phyloP scores from a whole-genome alignment of 2,888 invertebrate species.

The Spodoptera exigua region DNA sequence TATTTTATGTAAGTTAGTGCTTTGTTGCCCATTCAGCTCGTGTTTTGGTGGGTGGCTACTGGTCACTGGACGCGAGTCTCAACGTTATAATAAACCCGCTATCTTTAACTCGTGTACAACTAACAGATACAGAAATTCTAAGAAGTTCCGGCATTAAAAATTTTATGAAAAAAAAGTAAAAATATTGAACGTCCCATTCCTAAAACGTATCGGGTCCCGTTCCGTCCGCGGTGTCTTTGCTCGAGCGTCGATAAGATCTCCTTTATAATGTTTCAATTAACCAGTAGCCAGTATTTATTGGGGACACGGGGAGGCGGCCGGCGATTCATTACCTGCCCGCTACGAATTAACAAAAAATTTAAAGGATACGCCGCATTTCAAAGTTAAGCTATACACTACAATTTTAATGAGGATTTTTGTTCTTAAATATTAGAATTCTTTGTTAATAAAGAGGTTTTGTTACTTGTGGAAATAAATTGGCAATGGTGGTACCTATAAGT shows the following conservation, averaged over 20 bases:
- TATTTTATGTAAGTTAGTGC: conserved; percentile 67
- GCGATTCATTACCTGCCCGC: conserved; percentile 81
- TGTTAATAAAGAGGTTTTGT: conserved; percentile 9
- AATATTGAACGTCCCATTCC: conserved; percentile 69
- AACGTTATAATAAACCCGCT: conserved; percentile 45
- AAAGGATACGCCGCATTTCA: conserved; percentile 69
- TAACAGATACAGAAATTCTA: conserved; percentile 59
- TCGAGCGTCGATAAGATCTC: conserved; percentile 79
- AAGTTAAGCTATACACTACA: conserved; percentile 61
- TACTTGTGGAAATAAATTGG: conserved; percentile 15
- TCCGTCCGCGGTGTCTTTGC: conserved; percentile 78
- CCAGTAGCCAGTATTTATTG: conserved; percentile 88
- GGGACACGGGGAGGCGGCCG: conserved; percentile 72
- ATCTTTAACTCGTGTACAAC: conserved; percentile 53
- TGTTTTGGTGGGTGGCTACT: conserved; percentile 70
- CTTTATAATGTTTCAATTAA: conserved; percentile 88
- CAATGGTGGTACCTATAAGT: background rate
- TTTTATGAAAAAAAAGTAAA: conserved; percentile 58
- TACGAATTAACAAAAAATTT: conserved; percentile 71
- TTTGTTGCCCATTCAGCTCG: conserved; percentile 70
- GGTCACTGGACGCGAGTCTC: conserved; percentile 16
- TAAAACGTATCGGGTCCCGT: conserved; percentile 70
- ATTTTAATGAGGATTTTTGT: conserved; percentile 49
- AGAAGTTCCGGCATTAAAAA: conserved; percentile 61
- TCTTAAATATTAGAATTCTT: conserved; percentile 36